Conservation (phyloP, 2,797 vertebrate genomes). For the Ptychadena robeensis region DNA sequence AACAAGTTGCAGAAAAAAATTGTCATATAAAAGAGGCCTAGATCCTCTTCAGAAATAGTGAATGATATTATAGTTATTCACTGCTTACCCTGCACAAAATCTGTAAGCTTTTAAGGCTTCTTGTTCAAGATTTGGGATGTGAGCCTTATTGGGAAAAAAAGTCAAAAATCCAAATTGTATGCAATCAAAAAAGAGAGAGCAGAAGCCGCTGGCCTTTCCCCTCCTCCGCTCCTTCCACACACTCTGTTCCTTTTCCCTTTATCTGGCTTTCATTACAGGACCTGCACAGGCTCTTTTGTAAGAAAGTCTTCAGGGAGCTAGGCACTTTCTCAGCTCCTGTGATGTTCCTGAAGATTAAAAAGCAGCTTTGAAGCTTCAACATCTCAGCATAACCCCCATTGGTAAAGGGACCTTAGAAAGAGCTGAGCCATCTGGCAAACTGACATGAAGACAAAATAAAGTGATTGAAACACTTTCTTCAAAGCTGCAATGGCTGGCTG, state of each 20-base stretch:
- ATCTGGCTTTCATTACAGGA: constrained; percentile 98
- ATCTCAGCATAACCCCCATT: constrained; percentile 84
- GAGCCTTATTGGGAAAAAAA: not conserved
- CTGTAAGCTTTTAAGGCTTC: not conserved
- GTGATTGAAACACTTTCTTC: constrained; percentile 91
- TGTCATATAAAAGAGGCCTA: not conserved
- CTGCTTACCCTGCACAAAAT: not conserved
- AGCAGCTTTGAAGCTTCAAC: constrained; percentile 95
- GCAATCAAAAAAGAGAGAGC: constrained; percentile 23
- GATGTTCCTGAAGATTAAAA: constrained; percentile 99
- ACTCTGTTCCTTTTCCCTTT: constrained; percentile 92
- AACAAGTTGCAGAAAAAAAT: not conserved
- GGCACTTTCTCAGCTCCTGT: constrained; percentile 96
- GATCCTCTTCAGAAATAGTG: not conserved
- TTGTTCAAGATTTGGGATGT: not conserved
- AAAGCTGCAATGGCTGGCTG: constrained; percentile 82
- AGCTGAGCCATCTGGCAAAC: constrained; percentile 94
- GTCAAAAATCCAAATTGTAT: constrained; percentile 39
- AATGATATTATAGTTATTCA: not conserved
- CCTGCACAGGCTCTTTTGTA: constrained; percentile 89
- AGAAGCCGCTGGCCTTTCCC: constrained; percentile 85
- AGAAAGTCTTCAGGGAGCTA: constrained; percentile 90
- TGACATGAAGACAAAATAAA: constrained; percentile 90
- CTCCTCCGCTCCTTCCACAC: constrained; percentile 83
- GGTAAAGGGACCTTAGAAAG: constrained; percentile 89